These are phyloP conservation scores for Tachypleus tridentatus DNA, from an alignment of 1,140 invertebrate species.

Conservation along the genomic window DNA sequence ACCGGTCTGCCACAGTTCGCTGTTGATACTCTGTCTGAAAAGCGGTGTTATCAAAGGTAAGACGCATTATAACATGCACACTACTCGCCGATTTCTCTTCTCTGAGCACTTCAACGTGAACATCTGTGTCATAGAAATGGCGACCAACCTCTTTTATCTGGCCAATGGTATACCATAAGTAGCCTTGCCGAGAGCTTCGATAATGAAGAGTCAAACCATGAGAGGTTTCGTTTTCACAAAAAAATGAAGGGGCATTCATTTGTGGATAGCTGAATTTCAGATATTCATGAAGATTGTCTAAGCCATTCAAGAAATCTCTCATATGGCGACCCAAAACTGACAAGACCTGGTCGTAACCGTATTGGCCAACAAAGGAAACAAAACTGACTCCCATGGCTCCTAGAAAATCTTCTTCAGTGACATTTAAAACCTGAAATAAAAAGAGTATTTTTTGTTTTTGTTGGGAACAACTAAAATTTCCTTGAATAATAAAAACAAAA, in stretches of 20 bases:
- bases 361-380: slow-evolving; percentile 50
- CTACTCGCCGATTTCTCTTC: slow-evolving; percentile 79
- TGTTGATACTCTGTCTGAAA: slow-evolving; percentile 27
- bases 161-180: slow-evolving; percentile 93
- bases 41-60: slow-evolving; percentile 87
- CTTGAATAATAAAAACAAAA: too few species aligned
- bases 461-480: too few species aligned
- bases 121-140: slow-evolving; percentile 84
- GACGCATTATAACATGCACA: slow-evolving; percentile 80
- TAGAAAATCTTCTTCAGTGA: slow-evolving; percentile 73
- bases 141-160: slow-evolving; percentile 76
- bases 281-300: slow-evolving; percentile 96
- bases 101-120: slow-evolving; percentile 74
- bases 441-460: too few species aligned
- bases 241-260: slow-evolving; percentile 86
- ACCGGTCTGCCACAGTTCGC: slow-evolving; percentile 23
- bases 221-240: slow-evolving; percentile 86
- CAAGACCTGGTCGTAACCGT: slow-evolving; percentile 82
- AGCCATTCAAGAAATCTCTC: slow-evolving; percentile 87
- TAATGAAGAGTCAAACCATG: slow-evolving; percentile 81
- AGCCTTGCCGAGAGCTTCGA: slow-evolving; percentile 78
- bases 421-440: slow-evolving; percentile 53
- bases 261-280: slow-evolving; percentile 91
- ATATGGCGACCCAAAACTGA: slow-evolving; percentile 80
- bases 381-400: slow-evolving; percentile 61